phyloP scores from a whole-genome alignment of 2,888 invertebrate genomes.

The Aspidiotus destructor region DNA sequence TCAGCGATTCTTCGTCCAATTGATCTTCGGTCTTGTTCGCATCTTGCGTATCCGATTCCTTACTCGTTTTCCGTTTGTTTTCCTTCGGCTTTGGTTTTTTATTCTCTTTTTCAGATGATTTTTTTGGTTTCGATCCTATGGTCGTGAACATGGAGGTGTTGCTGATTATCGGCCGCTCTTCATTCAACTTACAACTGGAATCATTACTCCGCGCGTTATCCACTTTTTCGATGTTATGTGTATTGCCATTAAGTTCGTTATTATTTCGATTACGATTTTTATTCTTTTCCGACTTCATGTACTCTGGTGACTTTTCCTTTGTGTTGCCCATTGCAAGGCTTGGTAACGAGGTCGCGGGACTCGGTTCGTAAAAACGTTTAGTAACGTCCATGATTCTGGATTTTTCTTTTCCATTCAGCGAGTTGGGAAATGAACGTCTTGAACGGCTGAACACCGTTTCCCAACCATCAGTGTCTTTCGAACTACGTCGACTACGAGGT shows the following conservation, averaged over 20 bases:
- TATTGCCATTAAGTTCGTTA: constrained; percentile 9
- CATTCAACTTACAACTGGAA: constrained; percentile 10
- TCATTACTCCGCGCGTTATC: background rate
- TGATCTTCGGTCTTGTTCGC: constrained; percentile 42
- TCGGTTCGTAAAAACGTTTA: constrained; percentile 69
- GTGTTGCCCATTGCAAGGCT: constrained; percentile 47
- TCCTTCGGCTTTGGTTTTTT: constrained; percentile 7
- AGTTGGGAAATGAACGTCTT: constrained; percentile 51
- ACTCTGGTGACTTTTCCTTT: constrained; percentile 10
- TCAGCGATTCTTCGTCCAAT: constrained; percentile 51
- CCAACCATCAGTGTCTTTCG: constrained; percentile 61
- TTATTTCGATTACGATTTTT: constrained; percentile 33
- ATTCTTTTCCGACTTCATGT: constrained; percentile 18
- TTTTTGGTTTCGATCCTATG: constrained; percentile 27
- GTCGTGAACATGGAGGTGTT: constrained; percentile 42
- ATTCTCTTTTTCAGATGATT: constrained; percentile 10
- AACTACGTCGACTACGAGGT: constrained; percentile 10
- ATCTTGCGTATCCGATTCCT: constrained; percentile 1
- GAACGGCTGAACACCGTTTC: constrained; percentile 65
- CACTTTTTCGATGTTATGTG: background rate
- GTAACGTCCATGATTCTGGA: constrained; percentile 40
- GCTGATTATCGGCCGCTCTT: constrained; percentile 34
- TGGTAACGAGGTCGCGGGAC: constrained; percentile 71
- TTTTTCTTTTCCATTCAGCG: constrained; percentile 23
- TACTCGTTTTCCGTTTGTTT: constrained; percentile 14